Percentiles rank a stretch among this genome's conserved stretches.
Conservation (phyloP, 2,113 vertebrate genomes). For the Neofelis nebulosa region DNA sequence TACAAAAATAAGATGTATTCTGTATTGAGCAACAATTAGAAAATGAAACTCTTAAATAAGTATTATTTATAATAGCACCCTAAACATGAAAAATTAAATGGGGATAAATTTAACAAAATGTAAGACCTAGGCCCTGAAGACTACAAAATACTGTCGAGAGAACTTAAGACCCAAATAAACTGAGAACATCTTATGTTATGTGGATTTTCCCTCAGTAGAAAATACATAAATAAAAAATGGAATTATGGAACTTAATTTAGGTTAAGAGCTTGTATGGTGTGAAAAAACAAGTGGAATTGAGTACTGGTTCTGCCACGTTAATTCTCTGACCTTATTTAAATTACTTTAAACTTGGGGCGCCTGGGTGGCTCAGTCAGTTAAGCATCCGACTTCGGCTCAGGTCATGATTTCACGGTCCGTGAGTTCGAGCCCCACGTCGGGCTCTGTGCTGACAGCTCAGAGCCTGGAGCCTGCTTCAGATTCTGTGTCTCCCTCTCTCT, state of each 20-base stretch:
- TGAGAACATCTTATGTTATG: neutral
- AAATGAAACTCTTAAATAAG: neutral
- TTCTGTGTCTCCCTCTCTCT: too few species aligned
- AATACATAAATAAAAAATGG: neutral
- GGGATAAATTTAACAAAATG: neutral
- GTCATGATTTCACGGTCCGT: too few species aligned
- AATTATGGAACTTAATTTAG: neutral
- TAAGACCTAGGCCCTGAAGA: neutral
- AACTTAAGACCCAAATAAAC: neutral
- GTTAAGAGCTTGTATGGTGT: neutral
- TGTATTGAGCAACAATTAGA: neutral
- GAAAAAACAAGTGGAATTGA: neutral
- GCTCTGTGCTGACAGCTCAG: too few species aligned
- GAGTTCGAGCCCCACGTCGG: too few species aligned
- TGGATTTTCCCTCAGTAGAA: neutral
- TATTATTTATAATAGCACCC: neutral
- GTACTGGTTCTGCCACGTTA: neutral
- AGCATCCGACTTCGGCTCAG: too few species aligned
- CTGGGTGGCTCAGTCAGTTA: too few species aligned
- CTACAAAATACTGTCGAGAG: neutral
- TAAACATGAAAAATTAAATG: constrained; percentile 3
- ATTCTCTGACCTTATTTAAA: neutral
- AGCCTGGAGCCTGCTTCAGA: too few species aligned
- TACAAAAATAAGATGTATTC: neutral
- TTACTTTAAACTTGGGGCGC: neutral